Percentiles rank a stretch among this genome's conserved stretches.
These are phyloP conservation scores for Papilio gigon DNA, from an alignment of 2,888 invertebrate species.

Conservation along the genomic window DNA sequence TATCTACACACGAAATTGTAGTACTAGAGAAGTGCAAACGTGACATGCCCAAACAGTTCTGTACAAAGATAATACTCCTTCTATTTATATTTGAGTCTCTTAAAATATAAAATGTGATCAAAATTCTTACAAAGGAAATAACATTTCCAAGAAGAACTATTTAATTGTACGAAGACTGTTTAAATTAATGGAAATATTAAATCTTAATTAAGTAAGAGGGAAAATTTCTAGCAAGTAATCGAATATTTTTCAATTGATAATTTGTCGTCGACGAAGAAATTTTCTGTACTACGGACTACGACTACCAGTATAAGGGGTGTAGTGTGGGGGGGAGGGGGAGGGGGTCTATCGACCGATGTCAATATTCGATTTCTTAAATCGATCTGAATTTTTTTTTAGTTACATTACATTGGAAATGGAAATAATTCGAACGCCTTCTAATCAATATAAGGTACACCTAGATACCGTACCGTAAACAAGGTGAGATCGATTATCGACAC, in stretches of 20 bases:
- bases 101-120: neutral
- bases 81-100: neutral
- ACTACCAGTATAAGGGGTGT: conserved; percentile 47
- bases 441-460: neutral
- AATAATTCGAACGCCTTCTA: neutral
- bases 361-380: neutral
- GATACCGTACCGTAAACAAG: neutral
- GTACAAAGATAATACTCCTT: neutral
- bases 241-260: conserved; percentile 36
- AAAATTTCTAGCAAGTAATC: neutral
- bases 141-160: neutral
- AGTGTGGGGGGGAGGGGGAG: conserved; percentile 50
- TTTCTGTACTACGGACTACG: conserved; percentile 51
- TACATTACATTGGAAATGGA: neutral
- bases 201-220: neutral
- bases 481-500: neutral
- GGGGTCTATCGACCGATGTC: neutral
- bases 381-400: neutral
- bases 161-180: neutral
- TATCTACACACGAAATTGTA: neutral
- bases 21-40: neutral
- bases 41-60: conserved; percentile 8
- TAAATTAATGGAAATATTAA: neutral
- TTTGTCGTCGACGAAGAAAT: conserved; percentile 43
- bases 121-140: neutral